Base-by-base conservation (phyloP, 92 coral and sea anemone genomes). In the Zoanthus sansibaricus region DNA sequence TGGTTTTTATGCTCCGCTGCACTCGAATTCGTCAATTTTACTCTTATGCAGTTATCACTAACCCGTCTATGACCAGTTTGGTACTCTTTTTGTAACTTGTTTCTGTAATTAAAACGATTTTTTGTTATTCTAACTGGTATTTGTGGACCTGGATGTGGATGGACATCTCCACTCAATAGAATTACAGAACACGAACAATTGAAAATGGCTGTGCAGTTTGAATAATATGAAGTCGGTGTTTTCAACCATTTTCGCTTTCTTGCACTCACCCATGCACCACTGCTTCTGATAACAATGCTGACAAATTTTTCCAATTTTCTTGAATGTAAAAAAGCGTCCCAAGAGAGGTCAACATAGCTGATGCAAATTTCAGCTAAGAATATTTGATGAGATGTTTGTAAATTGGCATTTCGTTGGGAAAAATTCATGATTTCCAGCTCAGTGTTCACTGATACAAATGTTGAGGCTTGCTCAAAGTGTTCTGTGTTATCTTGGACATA, bases 191-290 rank as follows among this genome's bases (percentile, higher is more conserved):
- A 75, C 18, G 62, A 48, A 33, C 79, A 75, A 75, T 47, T 75
- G 18, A 75, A 75, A 75, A 33, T 75, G 79, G 61, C 44, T 75
- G 79, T 75, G 14, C 62, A 7, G 33, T 75, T 75, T 48, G 79
- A 75, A 75, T 75, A 75, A 25, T 75, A 75, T 75, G 79, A 2
- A 7, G 79, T 75, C 48, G 56, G 77, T 73, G 4, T 73, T 73
- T 73, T 73, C n/a, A 73, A 73, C 77, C 77, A 73, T 42, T 46
- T 45, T 14, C 75, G 75, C 75, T 71, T 71, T 71, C 51, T 71
- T 71, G 17, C 46, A 71, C n/a, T 73, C 13, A 8, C 13, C 77
- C 54, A 17, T 73, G 77, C 25, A 1, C 77, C 56, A 73, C 77
- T 73, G 77, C 77, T 73, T 73, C 56, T 44, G 79, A 75, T 48